Base-by-base conservation (phyloP, 1,140 invertebrate genomes). In the Marisa cornuarietis region DNA sequence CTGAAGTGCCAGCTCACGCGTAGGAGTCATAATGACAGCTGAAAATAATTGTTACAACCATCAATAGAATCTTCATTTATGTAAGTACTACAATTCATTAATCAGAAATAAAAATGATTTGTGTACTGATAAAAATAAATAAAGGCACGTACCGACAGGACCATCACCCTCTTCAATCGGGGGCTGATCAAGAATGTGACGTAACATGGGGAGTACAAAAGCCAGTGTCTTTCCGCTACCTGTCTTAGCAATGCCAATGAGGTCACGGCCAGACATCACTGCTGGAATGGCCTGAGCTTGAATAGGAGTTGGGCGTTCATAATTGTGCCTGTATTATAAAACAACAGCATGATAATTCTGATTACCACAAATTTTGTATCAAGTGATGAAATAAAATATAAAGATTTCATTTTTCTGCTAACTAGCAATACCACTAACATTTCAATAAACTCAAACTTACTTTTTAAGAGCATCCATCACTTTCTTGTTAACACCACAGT, bases 231-330 rank as follows among this genome's bases (percentile, higher is more conserved):
- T 99, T 20, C 99, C 99, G 90, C 97, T 99, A 20, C 98, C 98
- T 42, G 99, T 99, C 93, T 99, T 99, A 11, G 99, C 99, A 89
- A 99, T 99, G 78, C 98, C 98, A 88, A 99, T 99, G 58, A 99
- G 92, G 93, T 99, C 98, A 77, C 98, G 90, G 31, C 95, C 95
- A 79, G 95, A 98, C 98, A 99, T 99, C 82, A 99, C 97, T n/a
- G 97, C 96, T 51, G 98, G 98, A 90, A 99, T 97, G 16, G 98
- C 98, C 92, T 99, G 98, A 71, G 96, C 94, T 91, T 99, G 99
- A 88, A 99, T 99, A 0, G 99, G 98, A 8, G 99, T 99, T 8
- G 99, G 99, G 91, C 98, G 99, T 84, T 98, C 96, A 91, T 98
- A 99, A 79, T 94, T 94, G 61, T 98, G 92, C 83, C 92, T 92